Conservation (phyloP, 2,797 vertebrate genomes). For the Falco cherrug region DNA sequence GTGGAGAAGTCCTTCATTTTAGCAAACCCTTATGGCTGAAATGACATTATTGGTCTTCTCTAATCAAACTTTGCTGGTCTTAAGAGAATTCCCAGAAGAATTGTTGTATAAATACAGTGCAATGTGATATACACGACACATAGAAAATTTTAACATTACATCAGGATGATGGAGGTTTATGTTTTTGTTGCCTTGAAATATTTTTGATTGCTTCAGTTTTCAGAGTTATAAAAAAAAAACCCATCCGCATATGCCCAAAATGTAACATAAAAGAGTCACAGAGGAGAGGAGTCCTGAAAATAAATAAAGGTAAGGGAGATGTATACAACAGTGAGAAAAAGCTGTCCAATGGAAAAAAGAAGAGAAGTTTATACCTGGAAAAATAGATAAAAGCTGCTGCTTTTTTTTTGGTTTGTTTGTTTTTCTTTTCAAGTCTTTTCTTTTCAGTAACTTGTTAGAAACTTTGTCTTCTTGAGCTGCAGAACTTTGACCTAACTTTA, state of each 20-base stretch:
- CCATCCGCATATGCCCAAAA: background rate
- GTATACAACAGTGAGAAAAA: background rate
- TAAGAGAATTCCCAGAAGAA: background rate
- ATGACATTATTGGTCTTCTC: background rate
- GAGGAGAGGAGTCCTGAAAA: background rate
- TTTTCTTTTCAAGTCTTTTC: no score
- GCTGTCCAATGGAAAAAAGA: background rate
- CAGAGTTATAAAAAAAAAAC: background rate
- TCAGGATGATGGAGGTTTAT: accelerated
- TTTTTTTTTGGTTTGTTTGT: background rate
- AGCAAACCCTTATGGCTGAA: background rate
- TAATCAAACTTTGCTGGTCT: background rate
- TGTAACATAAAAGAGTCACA: background rate
- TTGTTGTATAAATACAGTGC: background rate
- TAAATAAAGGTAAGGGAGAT: background rate
- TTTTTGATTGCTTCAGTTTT: background rate
- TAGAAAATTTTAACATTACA: background rate
- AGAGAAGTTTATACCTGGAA: background rate
- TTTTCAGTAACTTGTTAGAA: background rate
- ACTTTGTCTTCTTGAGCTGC: background rate
- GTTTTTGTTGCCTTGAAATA: background rate
- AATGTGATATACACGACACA: background rate
- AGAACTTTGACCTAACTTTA: background rate
- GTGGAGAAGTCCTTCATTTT: background rate
- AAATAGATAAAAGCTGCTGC: background rate